A percentile compares a stretch with the other conserved stretches of the same genome.
Evolutionary conservation across 2,797 vertebrate genomes (phyloP).

Genomic region (Manis crassicaudata): DNA sequence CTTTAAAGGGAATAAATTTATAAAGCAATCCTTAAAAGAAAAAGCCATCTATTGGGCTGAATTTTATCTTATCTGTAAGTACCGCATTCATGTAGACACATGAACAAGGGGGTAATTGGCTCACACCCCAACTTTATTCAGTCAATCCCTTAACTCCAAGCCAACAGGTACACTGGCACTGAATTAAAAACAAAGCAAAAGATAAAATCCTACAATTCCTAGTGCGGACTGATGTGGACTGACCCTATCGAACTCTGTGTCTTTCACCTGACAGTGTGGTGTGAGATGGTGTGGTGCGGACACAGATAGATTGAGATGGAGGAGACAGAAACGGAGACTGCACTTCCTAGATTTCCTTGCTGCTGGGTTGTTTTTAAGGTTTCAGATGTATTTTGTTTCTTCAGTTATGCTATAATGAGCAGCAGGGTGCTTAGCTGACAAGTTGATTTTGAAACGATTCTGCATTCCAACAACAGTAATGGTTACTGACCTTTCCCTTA

Average conservation of each 20-base stretch:
- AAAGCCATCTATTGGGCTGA: not conserved
- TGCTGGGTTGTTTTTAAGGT: not conserved
- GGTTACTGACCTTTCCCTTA: constrained; percentile 78
- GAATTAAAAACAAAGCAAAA: not conserved
- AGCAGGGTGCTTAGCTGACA: not conserved
- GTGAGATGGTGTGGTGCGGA: not conserved
- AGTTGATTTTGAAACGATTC: constrained; percentile 56
- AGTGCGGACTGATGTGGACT: not conserved
- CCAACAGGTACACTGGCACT: not conserved
- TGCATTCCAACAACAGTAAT: not conserved
- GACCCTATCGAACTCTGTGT: not conserved
- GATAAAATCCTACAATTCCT: not conserved
- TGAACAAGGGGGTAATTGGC: not conserved
- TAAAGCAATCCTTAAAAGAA: not conserved
- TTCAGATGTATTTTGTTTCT: constrained; percentile 82
- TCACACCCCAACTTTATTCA: not conserved
- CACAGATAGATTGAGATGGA: not conserved
- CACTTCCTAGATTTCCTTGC: not conserved
- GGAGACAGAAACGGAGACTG: not conserved
- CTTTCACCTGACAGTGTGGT: not conserved
- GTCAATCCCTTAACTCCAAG: not conserved
- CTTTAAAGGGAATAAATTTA: constrained; percentile 68
- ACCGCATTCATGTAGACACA: not conserved
- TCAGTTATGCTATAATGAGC: constrained; percentile 60
- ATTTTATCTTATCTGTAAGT: not conserved